Evolutionary conservation across 37 sponge, comb jelly and placozoan genomes (phyloP).

Genomic region (Ianthella basta): DNA sequence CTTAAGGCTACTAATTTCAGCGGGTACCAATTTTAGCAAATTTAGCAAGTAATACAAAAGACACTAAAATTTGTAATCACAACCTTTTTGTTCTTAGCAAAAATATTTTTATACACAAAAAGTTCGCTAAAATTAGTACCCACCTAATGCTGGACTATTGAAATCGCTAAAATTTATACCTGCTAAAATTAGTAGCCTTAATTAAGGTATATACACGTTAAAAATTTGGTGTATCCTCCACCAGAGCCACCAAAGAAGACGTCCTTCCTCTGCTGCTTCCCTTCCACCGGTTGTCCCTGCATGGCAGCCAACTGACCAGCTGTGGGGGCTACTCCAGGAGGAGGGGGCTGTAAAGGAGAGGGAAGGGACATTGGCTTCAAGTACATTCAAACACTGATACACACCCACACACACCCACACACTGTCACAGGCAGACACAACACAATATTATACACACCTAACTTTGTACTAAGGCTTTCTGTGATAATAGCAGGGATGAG

Average conservation of each 20-base stretch:
- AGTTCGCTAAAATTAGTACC: too few species aligned
- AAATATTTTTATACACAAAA: too few species aligned
- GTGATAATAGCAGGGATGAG: too few species aligned
- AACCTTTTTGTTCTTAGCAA: too few species aligned
- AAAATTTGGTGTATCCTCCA: conserved; percentile 72
- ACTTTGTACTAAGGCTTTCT: too few species aligned
- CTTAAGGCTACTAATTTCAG: too few species aligned
- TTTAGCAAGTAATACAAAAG: too few species aligned
- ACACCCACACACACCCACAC: conserved; percentile 41
- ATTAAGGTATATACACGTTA: background rate
- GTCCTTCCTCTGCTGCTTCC: conserved; percentile 46
- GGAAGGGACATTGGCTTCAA: background rate
- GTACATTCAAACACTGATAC: background rate
- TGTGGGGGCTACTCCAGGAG: conserved; percentile 73
- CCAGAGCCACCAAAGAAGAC: conserved; percentile 63
- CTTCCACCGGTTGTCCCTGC: conserved; percentile 60
- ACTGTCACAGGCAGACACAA: conserved; percentile 45
- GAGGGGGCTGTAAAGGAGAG: conserved; percentile 61
- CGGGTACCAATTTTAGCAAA: too few species aligned
- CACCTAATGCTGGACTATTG: too few species aligned
- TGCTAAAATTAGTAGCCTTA: background rate
- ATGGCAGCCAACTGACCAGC: conserved; percentile 61
- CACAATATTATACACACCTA: background rate
- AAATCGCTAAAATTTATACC: too few species aligned
- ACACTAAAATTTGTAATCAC: too few species aligned